phyloP scores from a whole-genome alignment of 30 jellyfish, hydroid and myxozoan genomes.

The Hydra vulgaris region DNA sequence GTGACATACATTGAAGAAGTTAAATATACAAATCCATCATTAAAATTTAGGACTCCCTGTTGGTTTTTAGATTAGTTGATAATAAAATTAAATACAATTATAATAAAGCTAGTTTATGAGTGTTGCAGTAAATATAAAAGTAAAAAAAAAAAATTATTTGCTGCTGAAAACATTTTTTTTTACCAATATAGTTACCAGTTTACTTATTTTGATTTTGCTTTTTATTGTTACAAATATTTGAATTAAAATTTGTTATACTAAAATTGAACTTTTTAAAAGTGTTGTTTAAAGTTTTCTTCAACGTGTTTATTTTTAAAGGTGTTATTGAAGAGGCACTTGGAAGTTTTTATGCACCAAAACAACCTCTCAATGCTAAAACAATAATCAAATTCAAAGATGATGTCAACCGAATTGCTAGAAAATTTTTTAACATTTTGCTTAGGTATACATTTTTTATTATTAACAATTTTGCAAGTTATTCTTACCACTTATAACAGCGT shows the following conservation, averaged over 20 bases:
- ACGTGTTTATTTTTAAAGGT: constrained; percentile 19
- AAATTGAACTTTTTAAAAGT: background rate
- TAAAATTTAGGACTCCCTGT: too few relatives aligned
- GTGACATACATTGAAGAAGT: too few relatives aligned
- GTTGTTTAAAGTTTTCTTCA: background rate
- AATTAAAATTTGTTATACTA: background rate
- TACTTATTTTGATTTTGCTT: background rate
- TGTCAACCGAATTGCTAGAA: constrained; percentile 79
- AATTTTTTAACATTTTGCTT: constrained; percentile 78
- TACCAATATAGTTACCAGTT: background rate
- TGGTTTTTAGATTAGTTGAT: too few relatives aligned
- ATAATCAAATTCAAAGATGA: constrained; percentile 67
- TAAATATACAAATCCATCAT: too few relatives aligned
- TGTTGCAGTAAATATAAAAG: too few relatives aligned
- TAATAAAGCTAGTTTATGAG: too few relatives aligned
- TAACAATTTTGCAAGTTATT: too few relatives aligned
- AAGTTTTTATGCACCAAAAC: constrained; percentile 80
- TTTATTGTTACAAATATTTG: too few relatives aligned
- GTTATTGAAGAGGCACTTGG: constrained; percentile 83
- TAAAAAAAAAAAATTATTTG: too few relatives aligned
- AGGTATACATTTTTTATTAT: too few relatives aligned
- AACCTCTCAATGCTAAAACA: constrained; percentile 52
- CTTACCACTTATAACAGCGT: too few relatives aligned
- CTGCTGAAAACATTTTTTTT: background rate
- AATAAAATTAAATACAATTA: too few relatives aligned